phyloP scores from a whole-genome alignment of 2,888 invertebrate genomes.

The Meliscaeva auricollis region DNA sequence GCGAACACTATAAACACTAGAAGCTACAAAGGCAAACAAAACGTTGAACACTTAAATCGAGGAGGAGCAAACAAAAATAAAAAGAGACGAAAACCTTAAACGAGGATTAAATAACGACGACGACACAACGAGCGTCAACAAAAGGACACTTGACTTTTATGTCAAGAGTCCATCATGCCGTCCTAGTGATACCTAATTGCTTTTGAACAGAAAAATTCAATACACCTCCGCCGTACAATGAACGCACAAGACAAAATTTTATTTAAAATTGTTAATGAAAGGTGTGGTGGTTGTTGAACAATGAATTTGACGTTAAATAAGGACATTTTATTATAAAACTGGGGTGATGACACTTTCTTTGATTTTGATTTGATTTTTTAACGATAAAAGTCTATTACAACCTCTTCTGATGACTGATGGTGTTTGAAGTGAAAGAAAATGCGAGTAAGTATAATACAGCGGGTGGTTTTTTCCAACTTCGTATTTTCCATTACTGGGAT shows the following conservation, averaged over 20 bases:
- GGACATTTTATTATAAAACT: not conserved
- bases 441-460: too few species aligned
- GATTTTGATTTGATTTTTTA: slow-evolving; percentile 1
- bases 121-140: slow-evolving; percentile 45
- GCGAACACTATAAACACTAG: slow-evolving; percentile 43
- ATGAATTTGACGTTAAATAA: slow-evolving; percentile 24
- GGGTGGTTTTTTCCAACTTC: too few species aligned
- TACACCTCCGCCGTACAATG: slow-evolving; percentile 11
- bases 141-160: slow-evolving; percentile 75
- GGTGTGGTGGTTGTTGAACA: slow-evolving; percentile 50
- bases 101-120: slow-evolving; percentile 45
- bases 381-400: too few species aligned
- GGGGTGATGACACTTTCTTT: slow-evolving; percentile 2
- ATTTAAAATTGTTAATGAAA: slow-evolving; percentile 64
- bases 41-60: slow-evolving; percentile 58
- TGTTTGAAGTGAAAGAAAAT: not conserved
- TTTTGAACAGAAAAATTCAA: slow-evolving; percentile 59
- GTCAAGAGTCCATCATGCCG: slow-evolving; percentile 72
- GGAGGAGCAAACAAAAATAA: slow-evolving; percentile 24
- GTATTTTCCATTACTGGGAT: too few species aligned
- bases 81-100: slow-evolving; percentile 11
- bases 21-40: slow-evolving; percentile 72
- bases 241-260: slow-evolving; percentile 33
- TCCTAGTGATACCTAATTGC: slow-evolving; percentile 73
- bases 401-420: not conserved